Base-by-base conservation (phyloP, 2,888 invertebrate species). In the Liopterus haemorrhoidalis region DNA sequence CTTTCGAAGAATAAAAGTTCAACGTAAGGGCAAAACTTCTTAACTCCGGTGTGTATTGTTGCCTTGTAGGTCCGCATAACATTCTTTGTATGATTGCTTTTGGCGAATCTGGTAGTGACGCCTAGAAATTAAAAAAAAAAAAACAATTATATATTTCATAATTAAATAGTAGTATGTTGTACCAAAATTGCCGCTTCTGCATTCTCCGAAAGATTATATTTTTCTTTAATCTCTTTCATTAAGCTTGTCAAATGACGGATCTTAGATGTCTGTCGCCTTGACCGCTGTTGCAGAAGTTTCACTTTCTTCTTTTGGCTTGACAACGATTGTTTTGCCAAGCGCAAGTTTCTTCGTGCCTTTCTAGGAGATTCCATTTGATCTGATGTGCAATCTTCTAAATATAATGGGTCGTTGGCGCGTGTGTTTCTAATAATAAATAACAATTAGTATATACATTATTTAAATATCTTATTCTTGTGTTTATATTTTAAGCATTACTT, bases 1-100 rank as follows among this genome's bases (percentile, higher is more conserved):
- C 45, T 16, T 38, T 45, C 11, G 49, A 20, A 6, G 46, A 46
- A 25, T 49, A 46, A 37, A 49, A 48, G 24, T 40, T 14, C 16
- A 49, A 20, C 3, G 41, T 36, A 5, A 41, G 8, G n/a, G 49
- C 46, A 41, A 49, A 48, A 9, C 38, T 19, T 14, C 47, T 15
- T 21, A 47, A 21, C 18, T 22, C 16, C 5, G 47, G 42, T 9
- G 22, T 11, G 25, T 43, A 37, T 32, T 30, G 37, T 24, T 42
- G 15, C n/a, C n/a, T n/a, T n/a, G n/a, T n/a, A n/a, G n/a, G n/a
- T n/a, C 41, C 32, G 5, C 18, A 5, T 4, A 41, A n/a, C 12
- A 41, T 20, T 21, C n/a, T 15, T 16, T 32, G 8, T 11, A 32
- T 19, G 9, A 32, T 4, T 16, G 5, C 32, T 16, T 32, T 32